A percentile compares a stretch with the other conserved stretches of the same genome.
phyloP scores from a whole-genome alignment of 2,113 vertebrate species.

The Lathamus discolor region DNA sequence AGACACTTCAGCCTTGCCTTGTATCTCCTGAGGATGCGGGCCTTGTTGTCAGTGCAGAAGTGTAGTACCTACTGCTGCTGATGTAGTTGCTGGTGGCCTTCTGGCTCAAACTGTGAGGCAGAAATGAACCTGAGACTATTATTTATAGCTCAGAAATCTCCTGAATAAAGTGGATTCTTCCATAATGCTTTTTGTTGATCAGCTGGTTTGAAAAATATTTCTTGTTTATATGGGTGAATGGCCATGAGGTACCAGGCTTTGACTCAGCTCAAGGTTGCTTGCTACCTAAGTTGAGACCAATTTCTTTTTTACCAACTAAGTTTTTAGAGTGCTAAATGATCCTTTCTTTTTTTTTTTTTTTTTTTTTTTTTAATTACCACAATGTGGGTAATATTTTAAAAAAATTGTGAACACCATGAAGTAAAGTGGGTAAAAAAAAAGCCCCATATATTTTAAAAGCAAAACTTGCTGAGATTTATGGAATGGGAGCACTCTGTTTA shows the following conservation, averaged over 20 bases:
- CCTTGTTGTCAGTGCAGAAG: neutral
- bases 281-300: neutral
- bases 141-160: neutral
- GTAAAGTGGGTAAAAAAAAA: neutral
- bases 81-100: neutral
- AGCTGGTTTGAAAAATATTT: neutral
- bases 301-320: neutral
- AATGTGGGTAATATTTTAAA: neutral
- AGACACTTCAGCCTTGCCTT: neutral
- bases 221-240: neutral
- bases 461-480: neutral
- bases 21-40: neutral
- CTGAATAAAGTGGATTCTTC: neutral
- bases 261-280: neutral
- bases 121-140: neutral
- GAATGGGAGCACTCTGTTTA: neutral
- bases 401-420: neutral
- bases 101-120: neutral
- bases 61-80: neutral
- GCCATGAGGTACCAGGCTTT: neutral
- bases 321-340: neutral
- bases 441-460: neutral
- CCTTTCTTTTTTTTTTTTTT: neutral
- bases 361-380: neutral
- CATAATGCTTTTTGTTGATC: neutral